Evolutionary conservation across 2,888 invertebrate species (phyloP).

Genomic region (Calameuta filiformis): DNA sequence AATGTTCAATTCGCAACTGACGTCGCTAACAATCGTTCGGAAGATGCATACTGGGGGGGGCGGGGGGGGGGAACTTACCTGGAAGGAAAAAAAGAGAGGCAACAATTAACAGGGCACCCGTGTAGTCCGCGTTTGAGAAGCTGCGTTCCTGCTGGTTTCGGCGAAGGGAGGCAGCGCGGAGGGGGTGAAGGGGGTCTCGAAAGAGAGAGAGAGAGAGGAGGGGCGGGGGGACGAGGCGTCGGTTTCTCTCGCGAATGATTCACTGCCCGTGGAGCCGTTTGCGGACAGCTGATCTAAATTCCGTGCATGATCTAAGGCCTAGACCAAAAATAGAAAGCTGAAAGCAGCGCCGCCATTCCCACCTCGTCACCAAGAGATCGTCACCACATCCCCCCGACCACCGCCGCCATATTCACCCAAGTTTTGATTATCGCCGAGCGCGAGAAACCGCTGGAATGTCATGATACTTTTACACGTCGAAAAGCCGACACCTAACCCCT

Average conservation of each 20-base stretch:
- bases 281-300: constrained; percentile 17
- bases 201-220: neutral
- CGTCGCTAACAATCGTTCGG: too few species aligned
- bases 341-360: constrained; percentile 1
- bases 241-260: constrained; percentile 10
- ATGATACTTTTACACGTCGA: neutral
- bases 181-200: too few species aligned
- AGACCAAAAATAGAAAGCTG: constrained; percentile 6
- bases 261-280: neutral
- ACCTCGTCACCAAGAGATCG: neutral
- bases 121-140: neutral
- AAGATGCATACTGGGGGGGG: too few species aligned
- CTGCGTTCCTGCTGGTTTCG: neutral
- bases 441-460: constrained; percentile 5
- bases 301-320: constrained; percentile 7
- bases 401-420: neutral
- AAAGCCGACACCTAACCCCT: neutral
- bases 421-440: constrained; percentile 4
- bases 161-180: neutral
- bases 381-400: too few species aligned
- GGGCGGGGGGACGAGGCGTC: neutral
- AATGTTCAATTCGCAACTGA: too few species aligned
- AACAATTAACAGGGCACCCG: neutral
- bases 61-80: constrained; percentile 6
- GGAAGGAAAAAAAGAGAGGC: neutral